Conservation (phyloP, 2,113 vertebrate genomes). For the Motacilla alba region DNA sequence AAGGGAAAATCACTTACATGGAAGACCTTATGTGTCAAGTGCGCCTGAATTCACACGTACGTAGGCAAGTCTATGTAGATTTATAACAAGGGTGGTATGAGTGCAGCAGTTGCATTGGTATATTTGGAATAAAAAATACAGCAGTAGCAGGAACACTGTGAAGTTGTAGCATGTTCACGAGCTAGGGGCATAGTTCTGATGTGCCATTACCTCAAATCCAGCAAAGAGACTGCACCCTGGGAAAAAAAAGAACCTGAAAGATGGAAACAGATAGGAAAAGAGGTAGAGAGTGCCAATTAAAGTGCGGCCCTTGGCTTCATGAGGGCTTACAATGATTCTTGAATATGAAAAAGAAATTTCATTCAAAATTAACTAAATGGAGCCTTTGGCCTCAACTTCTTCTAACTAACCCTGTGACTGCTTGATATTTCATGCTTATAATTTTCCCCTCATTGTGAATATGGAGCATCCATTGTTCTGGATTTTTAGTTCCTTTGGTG, state of each 20-base stretch:
- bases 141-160: neutral
- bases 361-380: neutral
- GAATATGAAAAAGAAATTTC: neutral
- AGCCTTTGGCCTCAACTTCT: neutral
- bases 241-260: neutral
- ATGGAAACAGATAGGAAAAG: neutral
- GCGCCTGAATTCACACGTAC: neutral
- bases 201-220: neutral
- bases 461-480: neutral
- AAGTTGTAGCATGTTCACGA: neutral
- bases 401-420: neutral
- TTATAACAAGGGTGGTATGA: neutral
- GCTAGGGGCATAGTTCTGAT: neutral
- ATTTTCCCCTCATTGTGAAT: neutral
- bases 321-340: neutral
- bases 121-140: neutral
- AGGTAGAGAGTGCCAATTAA: neutral
- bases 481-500: neutral
- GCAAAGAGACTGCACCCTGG: neutral
- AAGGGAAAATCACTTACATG: neutral
- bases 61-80: neutral
- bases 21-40: constrained; percentile 28
- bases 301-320: neutral
- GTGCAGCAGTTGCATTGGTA: neutral
- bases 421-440: neutral